Evolutionary conservation across 2,797 vertebrate genomes (phyloP).

Genomic region (Gymnodraco acuticeps): DNA sequence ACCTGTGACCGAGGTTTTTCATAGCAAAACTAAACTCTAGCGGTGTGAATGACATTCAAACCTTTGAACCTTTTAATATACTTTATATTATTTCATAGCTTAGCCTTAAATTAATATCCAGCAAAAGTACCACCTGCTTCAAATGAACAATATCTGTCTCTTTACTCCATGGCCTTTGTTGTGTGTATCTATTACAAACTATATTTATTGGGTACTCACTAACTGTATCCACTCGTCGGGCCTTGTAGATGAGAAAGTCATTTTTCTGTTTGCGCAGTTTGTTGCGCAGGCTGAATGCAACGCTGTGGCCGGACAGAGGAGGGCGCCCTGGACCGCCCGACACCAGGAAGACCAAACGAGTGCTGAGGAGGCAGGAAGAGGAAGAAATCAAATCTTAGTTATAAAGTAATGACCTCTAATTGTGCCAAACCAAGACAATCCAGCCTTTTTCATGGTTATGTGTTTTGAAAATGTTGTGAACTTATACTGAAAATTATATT

Average conservation of each 20-base stretch:
- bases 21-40: too few relatives aligned
- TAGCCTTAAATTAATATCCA: neutral
- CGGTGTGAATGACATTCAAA: too few relatives aligned
- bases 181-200: neutral
- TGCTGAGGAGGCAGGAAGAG: slow-evolving; percentile 81
- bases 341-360: slow-evolving; percentile 96
- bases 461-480: neutral
- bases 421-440: neutral
- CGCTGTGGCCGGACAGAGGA: slow-evolving; percentile 91
- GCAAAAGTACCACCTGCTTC: neutral
- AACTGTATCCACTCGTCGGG: slow-evolving; percentile 92
- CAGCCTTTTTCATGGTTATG: neutral
- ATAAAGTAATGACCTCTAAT: neutral
- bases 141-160: neutral
- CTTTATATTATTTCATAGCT: too few relatives aligned
- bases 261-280: slow-evolving; percentile 95
- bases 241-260: slow-evolving; percentile 95
- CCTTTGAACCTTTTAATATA: too few relatives aligned
- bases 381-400: neutral
- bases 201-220: slow-evolving; percentile 86
- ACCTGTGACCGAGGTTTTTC: too few relatives aligned
- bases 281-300: slow-evolving; percentile 90
- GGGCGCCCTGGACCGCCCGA: slow-evolving; percentile 92
- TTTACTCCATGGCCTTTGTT: neutral
- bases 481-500: neutral